Percentiles rank a stretch among this genome's conserved stretches.
Evolutionary conservation across 2,888 invertebrate species (phyloP).

Genomic region (Liposcelis brunnea): DNA sequence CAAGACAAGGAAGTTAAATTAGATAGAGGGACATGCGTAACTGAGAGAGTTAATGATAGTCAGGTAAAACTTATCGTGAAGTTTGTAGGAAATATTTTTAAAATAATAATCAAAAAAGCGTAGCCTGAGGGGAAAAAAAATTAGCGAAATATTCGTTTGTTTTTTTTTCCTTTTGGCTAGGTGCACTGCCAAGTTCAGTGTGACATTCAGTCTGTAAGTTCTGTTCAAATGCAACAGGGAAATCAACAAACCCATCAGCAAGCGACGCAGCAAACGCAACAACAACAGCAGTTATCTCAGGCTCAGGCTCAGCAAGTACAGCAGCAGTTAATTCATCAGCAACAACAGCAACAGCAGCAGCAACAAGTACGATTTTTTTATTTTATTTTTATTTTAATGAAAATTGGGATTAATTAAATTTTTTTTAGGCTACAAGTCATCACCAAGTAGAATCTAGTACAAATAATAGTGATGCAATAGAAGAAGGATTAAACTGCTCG

Average conservation of each 20-base stretch:
- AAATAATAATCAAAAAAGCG: not conserved
- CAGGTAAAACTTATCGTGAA: slow-evolving; percentile 13
- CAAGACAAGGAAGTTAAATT: slow-evolving; percentile 12
- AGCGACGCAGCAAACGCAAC: slow-evolving; percentile 18
- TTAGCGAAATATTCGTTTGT: slow-evolving; percentile 20
- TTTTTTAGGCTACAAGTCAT: too few species aligned
- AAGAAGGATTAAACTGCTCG: too few species aligned
- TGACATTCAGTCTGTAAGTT: slow-evolving; percentile 27
- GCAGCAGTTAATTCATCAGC: slow-evolving; percentile 15
- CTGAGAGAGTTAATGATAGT: slow-evolving; percentile 14
- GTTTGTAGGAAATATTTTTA: not conserved
- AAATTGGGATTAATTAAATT: too few species aligned
- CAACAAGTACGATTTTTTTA: slow-evolving; percentile 28
- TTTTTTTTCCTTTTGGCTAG: slow-evolving; percentile 19
- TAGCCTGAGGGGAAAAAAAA: not conserved
- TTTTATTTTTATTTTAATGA: too few species aligned
- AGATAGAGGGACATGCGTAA: slow-evolving; percentile 16
- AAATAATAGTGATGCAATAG: too few species aligned
- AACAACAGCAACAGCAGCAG: slow-evolving; percentile 24
- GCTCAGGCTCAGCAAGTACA: slow-evolving; percentile 19
- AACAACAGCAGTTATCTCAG: slow-evolving; percentile 26
- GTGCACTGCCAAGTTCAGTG: slow-evolving; percentile 28
- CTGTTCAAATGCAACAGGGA: slow-evolving; percentile 18
- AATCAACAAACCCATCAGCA: slow-evolving; percentile 14
- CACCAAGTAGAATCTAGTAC: too few species aligned